Percentiles rank a stretch among this genome's conserved stretches.
phyloP scores from a whole-genome alignment of 2,113 vertebrate genomes.

The Microtus montanus region DNA sequence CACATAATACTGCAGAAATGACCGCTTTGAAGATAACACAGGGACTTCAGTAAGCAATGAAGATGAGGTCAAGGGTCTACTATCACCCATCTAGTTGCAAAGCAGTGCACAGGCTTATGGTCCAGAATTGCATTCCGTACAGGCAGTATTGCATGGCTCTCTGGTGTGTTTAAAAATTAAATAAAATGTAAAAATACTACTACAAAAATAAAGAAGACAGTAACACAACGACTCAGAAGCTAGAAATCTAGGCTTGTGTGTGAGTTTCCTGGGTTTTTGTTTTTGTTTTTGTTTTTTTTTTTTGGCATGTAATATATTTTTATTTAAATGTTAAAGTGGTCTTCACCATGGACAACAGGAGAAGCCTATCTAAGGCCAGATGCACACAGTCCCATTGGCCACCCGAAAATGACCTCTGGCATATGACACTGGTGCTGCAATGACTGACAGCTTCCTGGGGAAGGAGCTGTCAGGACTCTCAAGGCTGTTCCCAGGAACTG shows the following conservation, averaged over 20 bases:
- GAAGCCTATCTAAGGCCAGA: neutral
- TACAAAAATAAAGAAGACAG: neutral
- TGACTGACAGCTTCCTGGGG: neutral
- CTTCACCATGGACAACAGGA: neutral
- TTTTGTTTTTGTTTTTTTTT: neutral
- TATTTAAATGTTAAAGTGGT: neutral
- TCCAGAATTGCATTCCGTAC: neutral
- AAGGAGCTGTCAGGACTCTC: neutral
- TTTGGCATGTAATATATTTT: neutral
- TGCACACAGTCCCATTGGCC: neutral
- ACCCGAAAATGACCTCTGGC: neutral
- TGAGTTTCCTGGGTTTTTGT: neutral
- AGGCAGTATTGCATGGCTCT: neutral
- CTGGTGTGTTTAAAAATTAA: neutral
- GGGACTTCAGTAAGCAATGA: neutral
- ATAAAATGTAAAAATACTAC: neutral
- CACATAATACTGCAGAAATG: neutral
- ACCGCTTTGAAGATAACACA: neutral
- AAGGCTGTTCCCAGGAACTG: neutral
- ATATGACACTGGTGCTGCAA: neutral
- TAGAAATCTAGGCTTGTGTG: conserved; percentile 3
- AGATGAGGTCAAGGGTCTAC: neutral
- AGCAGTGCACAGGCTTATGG: neutral
- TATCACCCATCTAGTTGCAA: no score
- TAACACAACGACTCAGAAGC: neutral